These are phyloP conservation scores for Odontophorus gujanensis DNA, from an alignment of 2,113 vertebrate species.

Conservation along the genomic window DNA sequence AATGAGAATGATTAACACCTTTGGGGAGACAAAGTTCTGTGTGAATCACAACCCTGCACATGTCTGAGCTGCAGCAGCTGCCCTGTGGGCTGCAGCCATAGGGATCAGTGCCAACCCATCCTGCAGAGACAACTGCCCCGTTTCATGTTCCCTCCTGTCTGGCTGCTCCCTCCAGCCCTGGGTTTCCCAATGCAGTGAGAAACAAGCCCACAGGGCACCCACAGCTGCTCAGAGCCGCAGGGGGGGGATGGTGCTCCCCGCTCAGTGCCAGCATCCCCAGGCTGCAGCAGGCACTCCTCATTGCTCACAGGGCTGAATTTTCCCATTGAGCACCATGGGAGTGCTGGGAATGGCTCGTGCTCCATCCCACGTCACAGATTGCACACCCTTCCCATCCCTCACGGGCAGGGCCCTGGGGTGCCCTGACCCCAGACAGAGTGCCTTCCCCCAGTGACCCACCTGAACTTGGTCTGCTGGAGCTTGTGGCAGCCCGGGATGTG, in stretches of 20 bases:
- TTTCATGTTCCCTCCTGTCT: constrained; percentile 19
- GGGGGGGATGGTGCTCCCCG: not conserved
- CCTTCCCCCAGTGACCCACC: constrained; percentile 76
- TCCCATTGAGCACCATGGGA: not conserved
- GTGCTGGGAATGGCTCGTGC: accelerated
- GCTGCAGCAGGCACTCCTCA: not conserved
- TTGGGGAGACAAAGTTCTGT: not conserved
- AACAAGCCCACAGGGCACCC: not conserved
- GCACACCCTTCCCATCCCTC: not conserved
- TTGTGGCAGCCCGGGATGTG: constrained; percentile 85
- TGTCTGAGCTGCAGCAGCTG: not conserved
- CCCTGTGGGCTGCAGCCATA: not conserved
- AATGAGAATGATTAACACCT: constrained; percentile 1
- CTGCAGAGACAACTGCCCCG: not conserved
- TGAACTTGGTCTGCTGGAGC: constrained; percentile 90
- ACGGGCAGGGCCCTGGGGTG: not conserved
- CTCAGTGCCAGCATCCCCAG: not conserved
- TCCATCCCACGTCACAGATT: not conserved
- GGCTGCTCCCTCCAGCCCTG: not conserved
- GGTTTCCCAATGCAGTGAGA: not conserved
- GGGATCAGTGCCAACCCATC: not conserved
- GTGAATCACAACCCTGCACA: constrained; percentile 29
- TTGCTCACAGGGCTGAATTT: not conserved
- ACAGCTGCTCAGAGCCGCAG: not conserved
- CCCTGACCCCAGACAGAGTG: not conserved